These are phyloP conservation scores for Calephelis virginiensis DNA, from an alignment of 1,140 invertebrate genomes.

Conservation along the genomic window DNA sequence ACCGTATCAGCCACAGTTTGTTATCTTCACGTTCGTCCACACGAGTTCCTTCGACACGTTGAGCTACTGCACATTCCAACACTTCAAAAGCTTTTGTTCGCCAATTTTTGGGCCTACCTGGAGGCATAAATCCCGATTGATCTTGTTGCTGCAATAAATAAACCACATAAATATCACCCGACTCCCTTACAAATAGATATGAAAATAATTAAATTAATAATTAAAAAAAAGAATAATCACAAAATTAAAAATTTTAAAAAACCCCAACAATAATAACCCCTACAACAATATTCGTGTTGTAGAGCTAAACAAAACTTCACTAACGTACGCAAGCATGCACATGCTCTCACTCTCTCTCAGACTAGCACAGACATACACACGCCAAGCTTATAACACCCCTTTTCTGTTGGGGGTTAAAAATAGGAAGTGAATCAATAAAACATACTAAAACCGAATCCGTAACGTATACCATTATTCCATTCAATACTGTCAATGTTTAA, in stretches of 20 bases:
- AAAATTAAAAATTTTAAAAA: neutral
- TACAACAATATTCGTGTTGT: too few relatives aligned
- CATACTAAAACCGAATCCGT: too few relatives aligned
- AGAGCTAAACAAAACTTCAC: too few relatives aligned
- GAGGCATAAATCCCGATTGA: conserved; percentile 93
- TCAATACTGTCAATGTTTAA: too few relatives aligned
- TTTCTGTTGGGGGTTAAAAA: too few relatives aligned
- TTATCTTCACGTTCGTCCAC: conserved; percentile 94
- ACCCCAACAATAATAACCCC: too few relatives aligned
- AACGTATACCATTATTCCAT: too few relatives aligned
- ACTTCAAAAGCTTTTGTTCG: conserved; percentile 91
- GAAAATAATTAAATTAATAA: neutral
- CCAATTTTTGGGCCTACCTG: conserved; percentile 96
- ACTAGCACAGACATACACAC: too few relatives aligned
- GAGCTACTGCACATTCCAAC: conserved; percentile 89
- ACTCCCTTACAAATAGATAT: neutral
- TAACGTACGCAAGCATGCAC: too few relatives aligned
- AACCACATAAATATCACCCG: neutral
- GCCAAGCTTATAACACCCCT: too few relatives aligned
- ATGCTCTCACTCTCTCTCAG: too few relatives aligned
- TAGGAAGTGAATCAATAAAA: too few relatives aligned
- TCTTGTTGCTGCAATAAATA: conserved; percentile 81
- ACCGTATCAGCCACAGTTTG: conserved; percentile 96
- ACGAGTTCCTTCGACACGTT: conserved; percentile 93
- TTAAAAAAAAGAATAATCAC: neutral